Conservation (phyloP, 2,797 vertebrate genomes). For the Emydoidea blandingii region DNA sequence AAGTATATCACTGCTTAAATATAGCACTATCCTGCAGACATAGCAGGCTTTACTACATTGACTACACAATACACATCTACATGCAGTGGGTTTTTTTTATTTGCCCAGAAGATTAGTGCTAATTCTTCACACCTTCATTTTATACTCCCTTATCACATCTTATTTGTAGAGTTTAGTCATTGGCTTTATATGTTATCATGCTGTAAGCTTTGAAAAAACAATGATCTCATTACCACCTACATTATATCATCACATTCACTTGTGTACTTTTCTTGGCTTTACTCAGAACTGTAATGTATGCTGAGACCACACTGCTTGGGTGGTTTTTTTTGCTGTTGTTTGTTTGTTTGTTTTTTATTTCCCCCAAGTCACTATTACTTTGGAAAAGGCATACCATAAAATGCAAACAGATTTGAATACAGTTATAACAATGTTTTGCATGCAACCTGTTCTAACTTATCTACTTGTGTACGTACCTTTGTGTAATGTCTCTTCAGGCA, state of each 20-base stretch:
- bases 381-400: neutral
- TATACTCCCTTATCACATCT: constrained; percentile 7
- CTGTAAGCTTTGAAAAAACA: constrained; percentile 30
- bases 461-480: neutral
- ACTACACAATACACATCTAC: neutral
- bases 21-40: neutral
- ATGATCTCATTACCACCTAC: neutral
- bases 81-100: accelerated
- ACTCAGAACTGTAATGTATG: neutral
- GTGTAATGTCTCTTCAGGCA: constrained; percentile 20
- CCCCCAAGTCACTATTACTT: neutral
- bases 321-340: neutral
- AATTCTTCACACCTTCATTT: constrained; percentile 27
- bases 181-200: neutral
- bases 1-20: neutral
- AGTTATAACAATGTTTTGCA: neutral
- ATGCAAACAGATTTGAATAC: neutral
- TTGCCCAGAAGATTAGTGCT: constrained; percentile 36
- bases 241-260: neutral
- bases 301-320: neutral
- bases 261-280: neutral
- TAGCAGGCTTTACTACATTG: neutral
- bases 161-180: constrained; percentile 26
- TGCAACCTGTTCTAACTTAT: neutral
- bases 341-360: neutral